phyloP scores from a whole-genome alignment of 2,113 vertebrate genomes.

The Callocephalon fimbriatum region DNA sequence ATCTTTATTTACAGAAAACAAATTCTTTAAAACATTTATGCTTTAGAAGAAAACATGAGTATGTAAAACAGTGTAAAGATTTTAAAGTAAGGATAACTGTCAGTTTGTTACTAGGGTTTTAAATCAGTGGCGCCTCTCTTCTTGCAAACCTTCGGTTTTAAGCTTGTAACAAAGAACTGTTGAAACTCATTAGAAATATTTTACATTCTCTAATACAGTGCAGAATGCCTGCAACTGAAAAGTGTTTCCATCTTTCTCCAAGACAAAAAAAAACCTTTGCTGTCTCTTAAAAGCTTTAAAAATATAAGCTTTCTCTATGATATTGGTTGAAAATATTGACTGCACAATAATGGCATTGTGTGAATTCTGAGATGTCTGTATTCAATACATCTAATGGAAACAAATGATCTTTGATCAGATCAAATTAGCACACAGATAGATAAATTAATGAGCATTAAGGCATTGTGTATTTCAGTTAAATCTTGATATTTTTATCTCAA shows the following conservation, averaged over 20 bases:
- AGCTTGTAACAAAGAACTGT: neutral
- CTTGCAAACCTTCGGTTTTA: neutral
- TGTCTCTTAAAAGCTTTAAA: neutral
- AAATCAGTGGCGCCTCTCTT: neutral
- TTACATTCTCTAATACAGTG: neutral
- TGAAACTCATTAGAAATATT: neutral
- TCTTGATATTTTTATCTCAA: neutral
- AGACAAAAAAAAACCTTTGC: neutral
- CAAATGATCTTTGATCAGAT: neutral
- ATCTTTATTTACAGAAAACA: neutral
- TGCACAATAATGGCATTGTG: neutral
- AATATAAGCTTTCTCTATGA: neutral
- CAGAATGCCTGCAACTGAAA: neutral
- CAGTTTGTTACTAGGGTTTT: neutral
- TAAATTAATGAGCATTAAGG: neutral
- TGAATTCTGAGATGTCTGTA: neutral
- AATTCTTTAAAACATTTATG: constrained; percentile 3
- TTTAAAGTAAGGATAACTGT: neutral
- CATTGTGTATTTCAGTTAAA: neutral
- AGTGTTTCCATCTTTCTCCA: neutral
- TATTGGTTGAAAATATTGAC: neutral
- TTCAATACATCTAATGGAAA: neutral
- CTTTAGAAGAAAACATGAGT: neutral
- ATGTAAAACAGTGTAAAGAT: neutral
- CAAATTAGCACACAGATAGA: neutral